Evolutionary conservation across 2,797 vertebrate genomes (phyloP), one percentile per base, ranked within the genome.

Genomic region (Lepus oiostolus): DNA sequence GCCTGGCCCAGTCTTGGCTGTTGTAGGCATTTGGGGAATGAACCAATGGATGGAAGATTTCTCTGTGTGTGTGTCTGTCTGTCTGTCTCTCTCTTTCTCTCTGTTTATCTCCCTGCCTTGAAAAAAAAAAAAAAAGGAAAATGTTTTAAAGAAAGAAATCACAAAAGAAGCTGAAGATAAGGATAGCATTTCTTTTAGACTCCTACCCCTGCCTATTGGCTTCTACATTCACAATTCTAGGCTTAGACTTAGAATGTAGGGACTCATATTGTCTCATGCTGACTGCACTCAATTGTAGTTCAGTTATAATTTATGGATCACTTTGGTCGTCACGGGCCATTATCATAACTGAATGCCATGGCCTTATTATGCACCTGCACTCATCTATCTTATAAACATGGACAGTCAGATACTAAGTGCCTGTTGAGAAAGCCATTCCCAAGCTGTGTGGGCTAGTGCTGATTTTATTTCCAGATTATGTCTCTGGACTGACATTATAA

Each of bases 301-400:
- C 91, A 90, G 19, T 96, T 93, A 77, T 91, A 96, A 97, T 96
- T 95, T 93, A 95, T 95, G 75, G 28, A 81, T 94, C 9, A 4
- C 50, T 90, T 88, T 94, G 35, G 75, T 88, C 54, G 0, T 95
- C 91, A 84, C 50, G 62, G 94, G 77, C 85, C 72, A 74, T 95
- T 92, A 91, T 90, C 26, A 32, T 63, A 93, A 96, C 71, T 26
- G 30, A 93, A 94, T 75, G 79, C 50, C n/a, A 11, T 70, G 87
- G 79, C 90, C 91, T 94, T 90, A 87, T 96, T 93, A 86, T 19
- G 50, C 54, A 88, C 90, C 94, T 90, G 87, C 12, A 5, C 72
- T 74, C 85, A 96, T 95, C 91, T 79, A 58, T 97, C 96, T 94
- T 67, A 14, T 4, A 65, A 28, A 95, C 93, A 93, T 50, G 79